These are phyloP conservation scores for Athalia circularis DNA, from an alignment of 2,888 invertebrate species.

Conservation along the genomic window DNA sequence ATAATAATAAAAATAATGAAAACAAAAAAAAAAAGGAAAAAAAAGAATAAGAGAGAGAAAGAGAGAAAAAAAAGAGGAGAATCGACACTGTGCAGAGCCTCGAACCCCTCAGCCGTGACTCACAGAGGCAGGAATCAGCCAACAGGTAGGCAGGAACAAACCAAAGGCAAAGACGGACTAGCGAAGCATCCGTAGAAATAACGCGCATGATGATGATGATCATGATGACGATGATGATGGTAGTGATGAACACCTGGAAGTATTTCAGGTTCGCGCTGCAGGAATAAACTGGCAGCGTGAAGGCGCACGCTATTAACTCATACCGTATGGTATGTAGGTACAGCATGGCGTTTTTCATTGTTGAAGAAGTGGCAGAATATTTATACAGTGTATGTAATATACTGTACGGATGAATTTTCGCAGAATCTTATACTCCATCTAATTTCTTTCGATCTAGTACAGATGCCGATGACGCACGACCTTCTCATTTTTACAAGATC, in stretches of 20 bases:
- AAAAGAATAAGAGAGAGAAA: slow-evolving; percentile 51
- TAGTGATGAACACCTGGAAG: too few species aligned
- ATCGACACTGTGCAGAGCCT: slow-evolving; percentile 21
- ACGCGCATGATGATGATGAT: background rate
- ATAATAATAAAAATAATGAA: slow-evolving; percentile 53
- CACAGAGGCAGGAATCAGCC: slow-evolving; percentile 34
- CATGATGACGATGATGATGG: too few species aligned
- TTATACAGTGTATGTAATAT: background rate
- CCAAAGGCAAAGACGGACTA: slow-evolving; percentile 1
- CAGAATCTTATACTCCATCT: too few species aligned
- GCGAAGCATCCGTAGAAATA: background rate
- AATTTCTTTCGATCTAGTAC: too few species aligned
- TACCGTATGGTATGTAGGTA: background rate
- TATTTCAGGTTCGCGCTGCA: too few species aligned
- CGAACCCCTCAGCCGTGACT: slow-evolving; percentile 39
- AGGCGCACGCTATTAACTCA: too few species aligned
- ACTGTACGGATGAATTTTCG: background rate
- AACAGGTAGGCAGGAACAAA: slow-evolving; percentile 20
- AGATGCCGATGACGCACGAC: too few species aligned
- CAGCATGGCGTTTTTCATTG: background rate
- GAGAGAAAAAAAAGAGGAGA: slow-evolving; percentile 52
- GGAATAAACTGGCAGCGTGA: too few species aligned
- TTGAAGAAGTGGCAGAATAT: background rate
- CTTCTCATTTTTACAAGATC: too few species aligned
- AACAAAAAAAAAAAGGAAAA: slow-evolving; percentile 52